Conservation (phyloP, 2,888 invertebrate genomes). For the Tetheella fluctuosa region DNA sequence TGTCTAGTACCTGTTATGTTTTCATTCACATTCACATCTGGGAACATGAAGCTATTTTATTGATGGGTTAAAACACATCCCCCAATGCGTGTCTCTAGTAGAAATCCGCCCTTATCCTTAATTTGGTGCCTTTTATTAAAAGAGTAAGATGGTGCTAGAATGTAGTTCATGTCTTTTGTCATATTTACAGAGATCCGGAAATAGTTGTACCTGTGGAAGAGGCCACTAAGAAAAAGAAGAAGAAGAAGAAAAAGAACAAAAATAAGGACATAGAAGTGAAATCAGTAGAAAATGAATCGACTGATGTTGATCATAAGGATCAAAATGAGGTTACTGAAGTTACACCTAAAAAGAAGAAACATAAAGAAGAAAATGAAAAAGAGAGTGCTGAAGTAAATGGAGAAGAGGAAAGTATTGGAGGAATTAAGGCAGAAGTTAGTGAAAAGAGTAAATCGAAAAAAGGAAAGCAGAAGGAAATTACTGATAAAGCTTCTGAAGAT, state of each 20-base stretch:
- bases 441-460: conserved; percentile 16
- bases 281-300: conserved; percentile 16
- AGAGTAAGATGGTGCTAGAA: too few relatives aligned
- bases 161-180: too few relatives aligned
- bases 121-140: too few relatives aligned
- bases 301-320: conserved; percentile 22
- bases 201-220: conserved; percentile 59
- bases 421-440: conserved; percentile 6
- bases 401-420: conserved; percentile 21
- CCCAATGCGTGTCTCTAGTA: too few relatives aligned
- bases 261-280: conserved; percentile 22
- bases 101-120: too few relatives aligned
- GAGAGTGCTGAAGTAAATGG: conserved; percentile 14
- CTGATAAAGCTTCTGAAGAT: conserved; percentile 11
- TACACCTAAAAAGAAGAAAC: conserved; percentile 27
- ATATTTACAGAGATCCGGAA: conserved; percentile 69
- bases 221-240: conserved; percentile 68
- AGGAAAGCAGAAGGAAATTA: conserved; percentile 23
- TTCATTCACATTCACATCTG: too few relatives aligned
- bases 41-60: too few relatives aligned
- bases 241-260: conserved; percentile 66
- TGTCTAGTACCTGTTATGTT: too few relatives aligned
- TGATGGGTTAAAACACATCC: too few relatives aligned
- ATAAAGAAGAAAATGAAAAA: conserved; percentile 18
- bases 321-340: conserved; percentile 27